These are phyloP conservation scores for Dissostichus mawsoni DNA, from an alignment of 2,113 vertebrate species.

Conservation along the genomic window DNA sequence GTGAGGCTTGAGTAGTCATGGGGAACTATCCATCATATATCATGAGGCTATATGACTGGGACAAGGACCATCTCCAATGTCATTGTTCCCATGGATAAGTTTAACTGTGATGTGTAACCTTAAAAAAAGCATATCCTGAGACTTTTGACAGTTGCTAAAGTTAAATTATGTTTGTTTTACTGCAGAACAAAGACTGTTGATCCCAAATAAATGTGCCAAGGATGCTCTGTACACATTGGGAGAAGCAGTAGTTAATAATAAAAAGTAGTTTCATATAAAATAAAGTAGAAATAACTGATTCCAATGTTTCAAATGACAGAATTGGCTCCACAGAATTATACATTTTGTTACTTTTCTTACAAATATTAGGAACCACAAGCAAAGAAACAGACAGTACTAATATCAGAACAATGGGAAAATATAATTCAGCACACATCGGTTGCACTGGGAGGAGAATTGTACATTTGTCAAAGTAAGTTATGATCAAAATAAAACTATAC, in stretches of 20 bases:
- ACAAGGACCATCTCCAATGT: conserved; percentile 27
- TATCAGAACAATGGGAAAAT: not conserved
- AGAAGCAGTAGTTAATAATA: too few species aligned
- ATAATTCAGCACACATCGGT: not conserved
- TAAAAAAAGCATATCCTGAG: conserved; percentile 10
- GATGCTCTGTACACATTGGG: not conserved
- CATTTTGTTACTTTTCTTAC: not conserved
- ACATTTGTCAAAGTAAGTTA: not conserved
- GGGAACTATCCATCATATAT: conserved; percentile 61
- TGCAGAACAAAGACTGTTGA: not conserved
- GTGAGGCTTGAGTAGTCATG: conserved; percentile 55
- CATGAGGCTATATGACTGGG: conserved; percentile 31
- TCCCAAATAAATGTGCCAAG: not conserved
- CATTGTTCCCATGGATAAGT: not conserved
- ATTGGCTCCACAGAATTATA: not conserved
- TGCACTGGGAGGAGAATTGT: not conserved
- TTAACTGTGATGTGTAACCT: not conserved
- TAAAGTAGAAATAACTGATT: not conserved
- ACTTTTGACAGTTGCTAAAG: not conserved
- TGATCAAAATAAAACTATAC: not conserved
- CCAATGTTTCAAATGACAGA: not conserved
- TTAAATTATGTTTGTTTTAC: not conserved
- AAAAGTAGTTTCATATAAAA: too few species aligned
- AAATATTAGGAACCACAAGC: not conserved
- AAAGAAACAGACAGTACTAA: not conserved